phyloP scores from a whole-genome alignment of 1,140 invertebrate species.

The Trichoplusia ni region DNA sequence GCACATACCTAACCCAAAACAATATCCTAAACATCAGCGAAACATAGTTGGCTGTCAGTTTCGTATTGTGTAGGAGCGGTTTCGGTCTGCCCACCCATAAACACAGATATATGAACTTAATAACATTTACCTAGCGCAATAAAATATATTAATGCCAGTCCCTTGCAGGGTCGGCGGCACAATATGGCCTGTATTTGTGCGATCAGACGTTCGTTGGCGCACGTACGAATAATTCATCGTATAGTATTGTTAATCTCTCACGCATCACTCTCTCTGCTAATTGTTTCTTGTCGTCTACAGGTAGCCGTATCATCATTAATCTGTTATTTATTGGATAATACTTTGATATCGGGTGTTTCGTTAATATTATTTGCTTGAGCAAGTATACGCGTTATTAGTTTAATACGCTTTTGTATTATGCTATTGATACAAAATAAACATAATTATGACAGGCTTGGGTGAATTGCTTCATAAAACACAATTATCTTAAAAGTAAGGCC shows the following conservation, averaged over 20 bases:
- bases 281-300: constrained; percentile 26
- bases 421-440: constrained; percentile 60
- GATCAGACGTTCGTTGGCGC: constrained; percentile 11
- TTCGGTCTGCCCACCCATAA: constrained; percentile 31
- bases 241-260: constrained; percentile 31
- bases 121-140: constrained; percentile 45
- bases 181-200: constrained; percentile 22
- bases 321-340: constrained; percentile 23
- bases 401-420: constrained; percentile 35
- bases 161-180: constrained; percentile 22
- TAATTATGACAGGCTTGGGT: constrained; percentile 54
- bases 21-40: constrained; percentile 23
- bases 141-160: constrained; percentile 49
- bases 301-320: constrained; percentile 26
- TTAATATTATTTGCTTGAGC: not conserved
- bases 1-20: constrained; percentile 17
- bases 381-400: not conserved
- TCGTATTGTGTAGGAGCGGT: constrained; percentile 19
- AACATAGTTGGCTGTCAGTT: constrained; percentile 24
- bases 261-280: constrained; percentile 20
- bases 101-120: constrained; percentile 47
- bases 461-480: constrained; percentile 67
- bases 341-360: not conserved
- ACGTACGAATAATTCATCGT: constrained; percentile 27
- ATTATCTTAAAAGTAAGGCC: constrained; percentile 59